phyloP scores from a whole-genome alignment of 2,797 vertebrate species.

The Podargus strigoides region DNA sequence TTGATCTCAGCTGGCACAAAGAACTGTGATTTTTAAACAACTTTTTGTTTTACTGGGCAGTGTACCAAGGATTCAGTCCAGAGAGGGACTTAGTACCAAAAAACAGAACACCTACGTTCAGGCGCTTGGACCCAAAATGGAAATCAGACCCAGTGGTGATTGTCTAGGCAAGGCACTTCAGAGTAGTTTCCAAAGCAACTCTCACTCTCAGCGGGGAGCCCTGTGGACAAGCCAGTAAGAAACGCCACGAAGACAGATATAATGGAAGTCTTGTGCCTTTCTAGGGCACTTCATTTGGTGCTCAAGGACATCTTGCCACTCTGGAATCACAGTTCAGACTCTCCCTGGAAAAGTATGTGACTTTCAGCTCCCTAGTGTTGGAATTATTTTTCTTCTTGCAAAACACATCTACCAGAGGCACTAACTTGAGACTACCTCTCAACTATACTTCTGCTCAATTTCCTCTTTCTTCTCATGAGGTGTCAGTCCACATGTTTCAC shows the following conservation, averaged over 20 bases:
- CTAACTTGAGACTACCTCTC: not conserved
- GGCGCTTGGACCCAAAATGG: not conserved
- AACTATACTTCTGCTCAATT: not conserved
- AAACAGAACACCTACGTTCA: not conserved
- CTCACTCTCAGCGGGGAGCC: not conserved
- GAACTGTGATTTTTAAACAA: conserved; percentile 26
- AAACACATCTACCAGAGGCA: not conserved
- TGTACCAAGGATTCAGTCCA: conserved; percentile 35
- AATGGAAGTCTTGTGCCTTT: not conserved
- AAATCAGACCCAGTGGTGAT: not conserved
- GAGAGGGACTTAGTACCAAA: not conserved
- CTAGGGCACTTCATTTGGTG: not conserved
- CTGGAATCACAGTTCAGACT: not conserved
- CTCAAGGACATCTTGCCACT: not conserved
- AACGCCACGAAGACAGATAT: not conserved
- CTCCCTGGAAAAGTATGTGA: not conserved
- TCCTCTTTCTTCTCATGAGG: not conserved
- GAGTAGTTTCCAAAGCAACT: not conserved
- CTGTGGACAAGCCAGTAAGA: not conserved
- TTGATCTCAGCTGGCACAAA: not conserved
- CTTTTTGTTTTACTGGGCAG: conserved; percentile 30
- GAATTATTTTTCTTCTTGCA: not conserved
- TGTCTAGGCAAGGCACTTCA: not conserved
- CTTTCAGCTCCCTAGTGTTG: not conserved
- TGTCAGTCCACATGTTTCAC: not conserved